Base-by-base conservation (phyloP, 2,888 invertebrate genomes). In the Cryptocephalus moraei region DNA sequence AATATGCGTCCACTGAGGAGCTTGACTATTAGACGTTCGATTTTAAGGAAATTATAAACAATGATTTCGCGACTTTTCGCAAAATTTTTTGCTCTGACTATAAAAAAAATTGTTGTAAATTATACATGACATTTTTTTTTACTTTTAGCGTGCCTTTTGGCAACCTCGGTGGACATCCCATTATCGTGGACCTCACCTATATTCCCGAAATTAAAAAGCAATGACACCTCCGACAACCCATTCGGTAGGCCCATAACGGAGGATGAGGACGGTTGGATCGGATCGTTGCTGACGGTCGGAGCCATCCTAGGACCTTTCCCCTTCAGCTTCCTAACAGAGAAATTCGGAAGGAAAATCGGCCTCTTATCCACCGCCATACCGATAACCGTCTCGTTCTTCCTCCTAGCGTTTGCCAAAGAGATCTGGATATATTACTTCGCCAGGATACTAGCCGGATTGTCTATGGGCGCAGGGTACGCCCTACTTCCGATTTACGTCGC, bases 401-500 rank as follows among this genome's bases (percentile, higher is more conserved):
- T 49, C 22, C 46, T 51, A 8, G 53, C 55, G 1, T 47, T 54
- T 38, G 47, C 51, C 8, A 13, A 39, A 9, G 50, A 46, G 36
- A 44, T 56, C 33, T 47, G 50, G 33, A 41, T 49, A 13, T 57
- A 47, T 38, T 71, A 68, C 50, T 57, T 63, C 1, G 73, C 71
- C 22, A 61, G 75, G 50, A 56, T 74, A 22, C 46, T 75, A 8
- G 64, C 82, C 13, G 88, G 88, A 43, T 61, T 84, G 1, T 79
- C 79, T 1, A 75, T 82, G 0, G 83, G 85, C 0, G 79, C 82
- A 61, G 73, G 81, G n/a, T 85, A 82, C 70, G 81, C 84, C 0
- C 78, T 82, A 1, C 78, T 81, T 1, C 89, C 91, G 0, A 84
- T 90, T 78, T 92, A 91, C 69, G 80, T 90, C 51, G 87, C 87